Evolutionary conservation across 2,113 vertebrate genomes (phyloP).

Genomic region (Cochlearius cochlearius): DNA sequence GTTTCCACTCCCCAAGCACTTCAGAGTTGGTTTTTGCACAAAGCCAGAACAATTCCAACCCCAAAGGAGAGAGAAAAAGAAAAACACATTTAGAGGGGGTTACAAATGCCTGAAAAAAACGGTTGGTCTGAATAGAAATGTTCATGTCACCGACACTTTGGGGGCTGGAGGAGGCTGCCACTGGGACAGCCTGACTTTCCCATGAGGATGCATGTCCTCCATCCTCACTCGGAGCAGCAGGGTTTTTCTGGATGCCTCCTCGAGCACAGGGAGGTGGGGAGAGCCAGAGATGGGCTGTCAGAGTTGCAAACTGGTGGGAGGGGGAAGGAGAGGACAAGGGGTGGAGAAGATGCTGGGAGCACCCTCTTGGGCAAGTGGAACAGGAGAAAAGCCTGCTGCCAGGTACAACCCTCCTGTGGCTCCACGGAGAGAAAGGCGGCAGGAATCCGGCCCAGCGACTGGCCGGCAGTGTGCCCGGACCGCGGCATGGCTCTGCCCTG

Average conservation of each 20-base stretch:
- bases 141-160: neutral
- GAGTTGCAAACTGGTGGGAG: neutral
- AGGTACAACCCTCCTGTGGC: neutral
- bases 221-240: neutral
- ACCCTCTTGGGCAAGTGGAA: neutral
- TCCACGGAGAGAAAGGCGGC: rapidly evolving
- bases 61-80: conserved; percentile 16
- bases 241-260: neutral
- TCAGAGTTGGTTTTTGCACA: conserved; percentile 39
- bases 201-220: neutral
- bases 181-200: neutral
- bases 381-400: neutral
- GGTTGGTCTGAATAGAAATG: neutral
- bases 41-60: conserved; percentile 35
- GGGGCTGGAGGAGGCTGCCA: neutral
- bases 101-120: neutral
- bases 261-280: neutral
- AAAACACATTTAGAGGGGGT: neutral
- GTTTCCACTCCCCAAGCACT: conserved; percentile 23
- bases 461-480: neutral
- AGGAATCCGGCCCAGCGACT: rapidly evolving
- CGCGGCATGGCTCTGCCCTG: neutral
- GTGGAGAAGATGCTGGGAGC: neutral
- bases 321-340: neutral
- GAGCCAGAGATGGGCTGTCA: neutral